Conservation (phyloP, 2,888 invertebrate genomes). For the Ernsta delagoae region DNA sequence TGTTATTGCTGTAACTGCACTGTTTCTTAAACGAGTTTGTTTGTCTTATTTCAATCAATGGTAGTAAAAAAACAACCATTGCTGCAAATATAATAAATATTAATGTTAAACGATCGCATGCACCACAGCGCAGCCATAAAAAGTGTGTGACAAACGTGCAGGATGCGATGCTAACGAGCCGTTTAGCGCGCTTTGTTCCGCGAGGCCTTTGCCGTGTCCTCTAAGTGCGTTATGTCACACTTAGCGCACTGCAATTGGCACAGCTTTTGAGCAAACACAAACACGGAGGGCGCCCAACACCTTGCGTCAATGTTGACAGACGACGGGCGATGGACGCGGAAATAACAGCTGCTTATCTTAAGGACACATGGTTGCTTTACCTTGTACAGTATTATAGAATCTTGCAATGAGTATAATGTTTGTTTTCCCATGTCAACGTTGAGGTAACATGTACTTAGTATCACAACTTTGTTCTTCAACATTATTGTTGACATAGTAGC, state of each 20-base stretch:
- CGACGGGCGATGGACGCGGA: slow-evolving; percentile 41
- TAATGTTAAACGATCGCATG: no score
- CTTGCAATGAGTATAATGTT: no score
- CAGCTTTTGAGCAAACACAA: slow-evolving; percentile 42
- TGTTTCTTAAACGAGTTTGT: no score
- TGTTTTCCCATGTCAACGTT: slow-evolving; percentile 15
- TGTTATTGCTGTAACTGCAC: no score
- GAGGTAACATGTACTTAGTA: slow-evolving; percentile 13
- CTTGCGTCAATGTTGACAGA: slow-evolving; percentile 50
- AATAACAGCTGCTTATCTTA: slow-evolving; percentile 20
- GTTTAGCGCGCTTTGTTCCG: slow-evolving; percentile 21
- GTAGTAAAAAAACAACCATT: no score
- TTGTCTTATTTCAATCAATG: no score
- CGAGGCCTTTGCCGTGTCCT: slow-evolving; percentile 24
- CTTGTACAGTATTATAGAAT: slow-evolving; percentile 9
- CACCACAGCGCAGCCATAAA: background rate
- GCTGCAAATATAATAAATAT: no score
- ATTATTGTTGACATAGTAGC: slow-evolving; percentile 2
- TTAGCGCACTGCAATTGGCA: slow-evolving; percentile 25
- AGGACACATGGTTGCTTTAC: background rate
- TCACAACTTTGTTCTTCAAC: slow-evolving; percentile 6
- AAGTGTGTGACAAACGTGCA: background rate
- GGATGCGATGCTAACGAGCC: slow-evolving; percentile 20
- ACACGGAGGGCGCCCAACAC: slow-evolving; percentile 42
- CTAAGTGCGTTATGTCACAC: slow-evolving; percentile 33